phyloP scores from a whole-genome alignment of 2,797 vertebrate species.

The Anas georgica region DNA sequence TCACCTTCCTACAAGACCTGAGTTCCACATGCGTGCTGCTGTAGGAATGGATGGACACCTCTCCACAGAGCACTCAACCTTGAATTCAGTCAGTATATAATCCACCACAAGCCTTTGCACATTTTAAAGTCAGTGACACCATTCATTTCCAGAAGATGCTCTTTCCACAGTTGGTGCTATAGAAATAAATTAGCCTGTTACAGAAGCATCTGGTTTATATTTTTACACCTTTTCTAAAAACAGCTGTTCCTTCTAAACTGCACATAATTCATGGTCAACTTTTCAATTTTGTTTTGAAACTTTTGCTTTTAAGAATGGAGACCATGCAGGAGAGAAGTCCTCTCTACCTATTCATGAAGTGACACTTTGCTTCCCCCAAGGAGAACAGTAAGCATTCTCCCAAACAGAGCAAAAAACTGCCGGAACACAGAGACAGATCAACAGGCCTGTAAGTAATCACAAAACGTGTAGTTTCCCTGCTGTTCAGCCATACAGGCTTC shows the following conservation, averaged over 20 bases:
- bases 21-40: rapidly evolving
- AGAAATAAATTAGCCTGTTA: neutral
- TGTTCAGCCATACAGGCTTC: neutral
- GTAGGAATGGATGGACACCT: neutral
- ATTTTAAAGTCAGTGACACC: neutral
- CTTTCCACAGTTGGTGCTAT: neutral
- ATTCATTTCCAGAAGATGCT: neutral
- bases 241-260: neutral
- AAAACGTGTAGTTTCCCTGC: neutral
- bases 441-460: neutral
- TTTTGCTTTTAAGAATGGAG: neutral
- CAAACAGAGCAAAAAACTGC: neutral
- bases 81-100: neutral
- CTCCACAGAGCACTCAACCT: neutral
- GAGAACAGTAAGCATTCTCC: neutral
- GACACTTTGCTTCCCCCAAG: neutral
- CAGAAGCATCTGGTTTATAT: neutral
- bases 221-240: neutral
- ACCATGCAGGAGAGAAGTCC: neutral
- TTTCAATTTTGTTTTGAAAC: neutral
- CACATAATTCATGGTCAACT: neutral
- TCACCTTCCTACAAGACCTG: neutral
- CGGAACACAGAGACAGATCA: neutral
- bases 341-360: neutral
- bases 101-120: neutral